These are phyloP conservation scores for Emmelina monodactyla DNA, from an alignment of 2,888 invertebrate species.

Conservation along the genomic window DNA sequence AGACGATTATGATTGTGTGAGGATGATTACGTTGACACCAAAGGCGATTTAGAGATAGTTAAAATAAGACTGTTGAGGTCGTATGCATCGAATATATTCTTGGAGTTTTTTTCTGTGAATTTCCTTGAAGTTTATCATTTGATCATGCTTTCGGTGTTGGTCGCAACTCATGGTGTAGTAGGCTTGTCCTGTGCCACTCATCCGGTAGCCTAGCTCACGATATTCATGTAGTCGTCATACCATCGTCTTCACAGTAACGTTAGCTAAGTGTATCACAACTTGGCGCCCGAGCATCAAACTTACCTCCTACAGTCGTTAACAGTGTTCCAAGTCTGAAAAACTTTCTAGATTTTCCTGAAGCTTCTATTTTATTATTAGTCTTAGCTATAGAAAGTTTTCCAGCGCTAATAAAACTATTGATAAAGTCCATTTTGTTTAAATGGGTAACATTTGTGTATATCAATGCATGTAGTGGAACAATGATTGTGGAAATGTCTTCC, in stretches of 20 bases:
- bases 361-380: constrained; percentile 34
- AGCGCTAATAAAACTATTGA: constrained; percentile 22
- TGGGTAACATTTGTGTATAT: background rate
- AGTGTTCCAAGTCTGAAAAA: constrained; percentile 39
- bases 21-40: constrained; percentile 50
- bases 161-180: constrained; percentile 46
- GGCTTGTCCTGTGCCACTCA: constrained; percentile 50
- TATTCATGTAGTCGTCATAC: constrained; percentile 56
- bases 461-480: constrained; percentile 24
- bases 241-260: constrained; percentile 50
- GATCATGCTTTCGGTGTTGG: constrained; percentile 62
- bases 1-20: constrained; percentile 30
- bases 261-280: constrained; percentile 66
- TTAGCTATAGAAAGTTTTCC: constrained; percentile 57
- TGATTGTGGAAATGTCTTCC: constrained; percentile 53
- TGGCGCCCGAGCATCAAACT: constrained; percentile 57
- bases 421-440: background rate
- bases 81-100: constrained; percentile 50
- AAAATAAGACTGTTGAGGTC: constrained; percentile 58
- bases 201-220: constrained; percentile 41
- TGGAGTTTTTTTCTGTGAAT: constrained; percentile 42
- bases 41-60: constrained; percentile 44
- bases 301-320: constrained; percentile 24
- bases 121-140: constrained; percentile 41
- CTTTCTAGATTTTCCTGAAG: constrained; percentile 36